Conservation (phyloP, 2,888 invertebrate genomes). For the Meteorus colon region DNA sequence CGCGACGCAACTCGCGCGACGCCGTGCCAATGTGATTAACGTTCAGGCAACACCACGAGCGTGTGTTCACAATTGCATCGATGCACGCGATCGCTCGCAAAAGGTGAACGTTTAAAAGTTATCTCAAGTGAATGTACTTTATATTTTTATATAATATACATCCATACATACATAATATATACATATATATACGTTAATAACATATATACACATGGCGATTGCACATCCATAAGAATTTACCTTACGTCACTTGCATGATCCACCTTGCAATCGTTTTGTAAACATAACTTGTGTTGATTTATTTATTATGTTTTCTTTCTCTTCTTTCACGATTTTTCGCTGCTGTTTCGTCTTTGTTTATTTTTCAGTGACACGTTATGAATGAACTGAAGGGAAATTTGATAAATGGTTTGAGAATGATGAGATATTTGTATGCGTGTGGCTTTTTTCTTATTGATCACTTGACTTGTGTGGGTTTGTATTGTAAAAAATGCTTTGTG, state of each 20-base stretch:
- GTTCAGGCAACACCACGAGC: slow-evolving; percentile 16
- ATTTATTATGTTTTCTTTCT: neutral
- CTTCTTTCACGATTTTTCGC: neutral
- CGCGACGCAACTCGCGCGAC: slow-evolving; percentile 37
- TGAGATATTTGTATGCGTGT: neutral
- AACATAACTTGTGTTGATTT: slow-evolving; percentile 5
- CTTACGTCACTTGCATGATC: slow-evolving; percentile 65
- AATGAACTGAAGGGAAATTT: neutral
- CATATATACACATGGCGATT: slow-evolving; percentile 11
- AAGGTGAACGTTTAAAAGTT: slow-evolving; percentile 10
- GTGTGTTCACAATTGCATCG: slow-evolving; percentile 4
- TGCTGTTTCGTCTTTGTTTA: neutral
- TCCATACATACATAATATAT: no score
- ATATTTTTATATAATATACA: neutral
- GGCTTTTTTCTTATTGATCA: neutral
- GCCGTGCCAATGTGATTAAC: slow-evolving; percentile 28
- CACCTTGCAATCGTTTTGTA: slow-evolving; percentile 50
- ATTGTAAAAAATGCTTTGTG: no score
- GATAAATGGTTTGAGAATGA: neutral
- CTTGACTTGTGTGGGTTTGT: neutral
- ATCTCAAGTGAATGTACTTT: neutral
- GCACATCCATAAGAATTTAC: slow-evolving; percentile 54
- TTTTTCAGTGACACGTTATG: neutral
- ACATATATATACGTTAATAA: neutral
- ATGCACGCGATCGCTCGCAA: slow-evolving; percentile 23